Evolutionary conservation across 2,113 vertebrate species (phyloP).

Genomic region (Hydropotes inermis): DNA sequence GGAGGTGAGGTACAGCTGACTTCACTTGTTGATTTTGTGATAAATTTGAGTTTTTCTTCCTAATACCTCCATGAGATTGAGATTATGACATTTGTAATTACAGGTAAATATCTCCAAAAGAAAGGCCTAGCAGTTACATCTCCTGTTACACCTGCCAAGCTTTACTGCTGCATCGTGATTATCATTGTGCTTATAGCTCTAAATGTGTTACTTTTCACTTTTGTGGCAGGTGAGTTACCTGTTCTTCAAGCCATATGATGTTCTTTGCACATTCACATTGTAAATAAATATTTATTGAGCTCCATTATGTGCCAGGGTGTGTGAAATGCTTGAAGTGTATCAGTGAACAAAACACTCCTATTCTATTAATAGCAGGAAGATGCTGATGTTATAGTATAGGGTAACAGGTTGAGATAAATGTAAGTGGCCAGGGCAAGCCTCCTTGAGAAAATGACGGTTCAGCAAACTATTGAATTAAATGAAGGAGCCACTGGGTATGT

Average conservation of each 20-base stretch:
- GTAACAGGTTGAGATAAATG: not conserved
- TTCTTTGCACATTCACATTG: not conserved
- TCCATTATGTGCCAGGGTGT: not conserved
- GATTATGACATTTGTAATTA: not conserved
- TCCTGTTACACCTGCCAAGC: rapidly evolving
- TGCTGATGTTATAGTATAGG: not conserved
- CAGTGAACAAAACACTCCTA: not conserved
- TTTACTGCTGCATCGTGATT: rapidly evolving
- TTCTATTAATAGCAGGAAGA: not conserved
- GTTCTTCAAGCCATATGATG: not conserved
- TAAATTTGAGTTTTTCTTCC: not conserved
- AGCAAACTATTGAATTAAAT: not conserved
- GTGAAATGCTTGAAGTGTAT: not conserved
- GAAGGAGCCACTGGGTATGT: not conserved
- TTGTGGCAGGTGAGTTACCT: not conserved
- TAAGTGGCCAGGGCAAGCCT: not conserved
- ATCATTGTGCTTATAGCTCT: rapidly evolving
- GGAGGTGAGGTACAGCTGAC: no score
- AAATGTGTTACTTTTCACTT: rapidly evolving
- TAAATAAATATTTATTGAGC: not conserved
- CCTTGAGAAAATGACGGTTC: not conserved
- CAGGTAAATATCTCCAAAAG: not conserved
- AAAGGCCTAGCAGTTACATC: rapidly evolving
- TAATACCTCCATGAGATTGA: not conserved
- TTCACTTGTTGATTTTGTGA: not conserved